Evolutionary conservation across 1,140 invertebrate species (phyloP), one percentile per base, ranked within the genome.

Genomic region (Propsilocerus akamusi): DNA sequence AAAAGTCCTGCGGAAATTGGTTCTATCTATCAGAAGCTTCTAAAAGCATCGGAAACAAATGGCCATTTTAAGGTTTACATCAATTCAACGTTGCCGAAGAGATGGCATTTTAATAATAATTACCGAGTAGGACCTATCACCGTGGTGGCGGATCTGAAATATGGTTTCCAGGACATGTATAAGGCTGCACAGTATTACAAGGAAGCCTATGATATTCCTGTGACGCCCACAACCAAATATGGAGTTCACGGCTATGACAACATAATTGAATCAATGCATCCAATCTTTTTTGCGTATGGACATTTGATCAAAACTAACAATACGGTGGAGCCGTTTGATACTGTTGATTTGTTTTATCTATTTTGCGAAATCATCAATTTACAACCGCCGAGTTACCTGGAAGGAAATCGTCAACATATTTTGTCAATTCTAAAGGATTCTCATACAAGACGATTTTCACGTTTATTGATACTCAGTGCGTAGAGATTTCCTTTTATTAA

Each of bases 171-270:
- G 32, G 68, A 71, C 55, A 54, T 75, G 10, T 63, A 65, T n/a
- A 55, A 67, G 11, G 53, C 25, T 41, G 67, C 72, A 47, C 54
- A 63, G n/a, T 56, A 52, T 47, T 72, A 70, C 53, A 61, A 68
- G 34, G 60, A 65, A 51, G 59, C 65, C 47, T 74, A 66, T 54
- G 69, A 75, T 55, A 58, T 71, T 50, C 25, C 37, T 26, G 24
- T 34, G 2, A 47, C n/a, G 24, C 14, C 20, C 14, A 17, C 17
- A 30, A 25, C 26, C 5, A 26, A 68, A 57, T 77, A 74, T 59
- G 81, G 80, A 2, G 57, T 72, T n/a, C 80, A 83, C 59, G 81
- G 81, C 2, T 84, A 81, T 55, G 72, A 77, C 52, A 80, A 80
- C 53, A 60, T 60, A 12, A 57, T 64, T 2, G 49, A 53, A 26